Conservation (phyloP, 2,113 vertebrate genomes). For the Chaetorhynchus papuensis region DNA sequence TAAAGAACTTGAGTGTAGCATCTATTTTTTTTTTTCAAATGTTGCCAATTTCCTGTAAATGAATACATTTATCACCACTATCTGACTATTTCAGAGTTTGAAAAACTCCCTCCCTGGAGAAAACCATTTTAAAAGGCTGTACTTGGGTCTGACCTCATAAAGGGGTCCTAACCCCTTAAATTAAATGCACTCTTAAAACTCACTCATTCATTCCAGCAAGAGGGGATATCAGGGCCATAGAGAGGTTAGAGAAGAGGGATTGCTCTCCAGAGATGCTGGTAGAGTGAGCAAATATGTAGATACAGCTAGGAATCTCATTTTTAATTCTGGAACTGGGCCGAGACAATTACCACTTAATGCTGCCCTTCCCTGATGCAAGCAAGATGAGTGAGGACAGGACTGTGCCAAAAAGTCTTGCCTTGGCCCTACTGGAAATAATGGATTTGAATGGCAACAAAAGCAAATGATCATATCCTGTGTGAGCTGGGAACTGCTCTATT, state of each 20-base stretch:
- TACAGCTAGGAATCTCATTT: constrained; percentile 12
- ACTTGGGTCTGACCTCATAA: not conserved
- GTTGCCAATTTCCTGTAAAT: not conserved
- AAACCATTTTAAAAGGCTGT: not conserved
- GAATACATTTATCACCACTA: not conserved
- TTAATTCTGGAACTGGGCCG: not conserved
- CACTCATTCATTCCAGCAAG: constrained; percentile 20
- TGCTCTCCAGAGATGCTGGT: constrained; percentile 37
- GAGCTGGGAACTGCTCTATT: not conserved
- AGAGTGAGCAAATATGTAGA: constrained; percentile 15
- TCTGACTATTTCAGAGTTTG: not conserved
- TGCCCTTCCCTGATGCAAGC: not conserved
- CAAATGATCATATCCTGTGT: not conserved
- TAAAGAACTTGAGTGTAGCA: not conserved
- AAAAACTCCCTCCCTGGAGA: not conserved
- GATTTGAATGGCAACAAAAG: not conserved
- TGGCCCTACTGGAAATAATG: not conserved
- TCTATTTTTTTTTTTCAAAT: not conserved
- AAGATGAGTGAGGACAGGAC: not conserved
- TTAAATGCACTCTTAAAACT: constrained; percentile 45
- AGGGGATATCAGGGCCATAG: constrained; percentile 16
- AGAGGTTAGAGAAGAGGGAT: constrained; percentile 46
- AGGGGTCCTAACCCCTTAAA: constrained; percentile 5
- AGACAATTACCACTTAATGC: not conserved
- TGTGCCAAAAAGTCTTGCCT: not conserved